phyloP scores from a whole-genome alignment of 2,888 invertebrate species.

The Anthophora plumipes region DNA sequence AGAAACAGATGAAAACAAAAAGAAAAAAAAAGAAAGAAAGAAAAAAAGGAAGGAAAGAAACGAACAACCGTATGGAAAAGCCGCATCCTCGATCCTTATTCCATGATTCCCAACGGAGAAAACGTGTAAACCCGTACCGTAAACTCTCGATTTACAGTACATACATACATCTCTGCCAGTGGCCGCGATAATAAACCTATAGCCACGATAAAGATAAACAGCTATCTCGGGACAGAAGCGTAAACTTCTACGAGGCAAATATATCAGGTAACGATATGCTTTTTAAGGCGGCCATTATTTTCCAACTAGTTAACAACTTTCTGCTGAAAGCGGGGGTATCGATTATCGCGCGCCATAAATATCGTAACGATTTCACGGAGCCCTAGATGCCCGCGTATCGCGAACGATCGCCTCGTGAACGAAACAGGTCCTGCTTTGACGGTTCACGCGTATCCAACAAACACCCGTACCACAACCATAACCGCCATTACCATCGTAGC shows the following conservation, averaged over 20 bases:
- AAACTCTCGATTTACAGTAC: constrained; percentile 31
- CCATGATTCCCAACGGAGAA: too few species aligned
- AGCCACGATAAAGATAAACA: constrained; percentile 55
- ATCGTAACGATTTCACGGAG: constrained; percentile 62
- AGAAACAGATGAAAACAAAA: too few species aligned
- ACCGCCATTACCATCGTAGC: background rate
- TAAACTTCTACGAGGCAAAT: constrained; percentile 60
- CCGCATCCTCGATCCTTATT: too few species aligned
- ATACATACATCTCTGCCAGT: constrained; percentile 16
- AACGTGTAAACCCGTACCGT: background rate
- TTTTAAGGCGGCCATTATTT: constrained; percentile 63
- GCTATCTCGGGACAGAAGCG: constrained; percentile 59
- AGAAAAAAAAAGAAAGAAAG: too few species aligned
- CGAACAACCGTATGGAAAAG: too few species aligned
- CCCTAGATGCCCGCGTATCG: constrained; percentile 56
- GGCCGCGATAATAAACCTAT: constrained; percentile 53
- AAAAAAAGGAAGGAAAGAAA: too few species aligned
- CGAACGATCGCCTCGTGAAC: constrained; percentile 42
- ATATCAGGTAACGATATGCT: constrained; percentile 61
- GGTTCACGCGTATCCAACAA: constrained; percentile 29
- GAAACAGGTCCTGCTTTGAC: constrained; percentile 61
- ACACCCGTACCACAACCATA: background rate
- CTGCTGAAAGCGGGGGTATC: constrained; percentile 50
- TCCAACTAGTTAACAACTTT: constrained; percentile 57
- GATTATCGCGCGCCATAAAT: constrained; percentile 63